phyloP scores from a whole-genome alignment of 2,888 invertebrate species.

The Onchidella celtica region DNA sequence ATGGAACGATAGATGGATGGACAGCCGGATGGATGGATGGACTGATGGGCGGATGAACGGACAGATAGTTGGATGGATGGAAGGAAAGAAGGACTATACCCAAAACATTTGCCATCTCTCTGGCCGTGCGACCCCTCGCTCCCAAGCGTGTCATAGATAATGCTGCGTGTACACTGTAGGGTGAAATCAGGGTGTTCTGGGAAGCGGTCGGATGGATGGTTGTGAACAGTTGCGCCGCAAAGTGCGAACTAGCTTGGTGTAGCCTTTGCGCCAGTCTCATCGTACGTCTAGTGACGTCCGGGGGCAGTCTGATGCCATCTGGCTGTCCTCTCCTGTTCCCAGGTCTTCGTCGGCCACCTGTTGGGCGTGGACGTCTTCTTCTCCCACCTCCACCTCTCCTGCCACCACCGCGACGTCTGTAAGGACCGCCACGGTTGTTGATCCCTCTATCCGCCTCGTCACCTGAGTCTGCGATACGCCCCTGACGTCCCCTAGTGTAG shows the following conservation, averaged over 20 bases:
- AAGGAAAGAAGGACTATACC: too few species aligned
- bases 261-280: slow-evolving; percentile 14
- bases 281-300: slow-evolving; percentile 15
- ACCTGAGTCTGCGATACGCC: neutral
- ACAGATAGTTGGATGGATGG: too few species aligned
- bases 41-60: too few species aligned
- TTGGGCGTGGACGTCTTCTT: neutral
- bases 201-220: neutral
- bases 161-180: slow-evolving; percentile 71
- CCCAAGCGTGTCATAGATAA: slow-evolving; percentile 53
- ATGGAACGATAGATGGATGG: too few species aligned
- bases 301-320: neutral
- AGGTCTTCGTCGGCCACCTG: neutral
- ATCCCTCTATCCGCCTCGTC: neutral
- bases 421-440: neutral
- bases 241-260: slow-evolving; percentile 5
- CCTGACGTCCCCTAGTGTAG: neutral
- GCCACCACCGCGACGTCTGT: neutral
- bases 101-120: slow-evolving; percentile 46
- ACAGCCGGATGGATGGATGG: too few species aligned
- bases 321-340: neutral
- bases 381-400: neutral
- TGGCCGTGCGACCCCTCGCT: slow-evolving; percentile 43
- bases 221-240: neutral
- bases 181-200: slow-evolving; percentile 72